These are phyloP conservation scores for Corythornis vintsioides DNA, from an alignment of 2,113 vertebrate genomes.

Conservation along the genomic window DNA sequence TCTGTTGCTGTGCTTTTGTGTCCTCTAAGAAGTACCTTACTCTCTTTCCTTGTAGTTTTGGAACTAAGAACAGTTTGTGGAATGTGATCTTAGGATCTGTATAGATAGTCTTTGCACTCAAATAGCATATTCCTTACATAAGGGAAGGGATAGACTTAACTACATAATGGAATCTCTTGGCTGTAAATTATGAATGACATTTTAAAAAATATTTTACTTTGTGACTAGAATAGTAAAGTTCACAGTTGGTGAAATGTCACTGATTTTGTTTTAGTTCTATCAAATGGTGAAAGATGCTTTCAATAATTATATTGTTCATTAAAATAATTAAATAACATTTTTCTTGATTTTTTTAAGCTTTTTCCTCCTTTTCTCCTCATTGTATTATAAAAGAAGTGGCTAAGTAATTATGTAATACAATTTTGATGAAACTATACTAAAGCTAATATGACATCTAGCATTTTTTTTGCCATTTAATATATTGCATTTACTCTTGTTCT, in stretches of 20 bases:
- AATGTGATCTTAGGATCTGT: background rate
- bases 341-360: background rate
- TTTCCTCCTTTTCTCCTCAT: background rate
- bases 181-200: background rate
- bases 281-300: background rate
- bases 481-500: background rate
- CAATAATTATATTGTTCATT: background rate
- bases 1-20: background rate
- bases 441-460: background rate
- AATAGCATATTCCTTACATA: background rate
- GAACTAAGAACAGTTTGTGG: background rate
- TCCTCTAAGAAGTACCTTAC: background rate
- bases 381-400: background rate
- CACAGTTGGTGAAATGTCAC: background rate
- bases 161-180: background rate
- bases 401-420: background rate
- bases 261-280: conserved; percentile 11
- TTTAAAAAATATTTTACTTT: background rate
- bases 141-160: background rate
- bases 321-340: conserved; percentile 1
- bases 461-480: background rate
- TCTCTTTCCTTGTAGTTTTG: background rate
- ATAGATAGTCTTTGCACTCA: background rate
- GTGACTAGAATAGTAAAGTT: background rate
- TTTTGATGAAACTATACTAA: background rate